These are phyloP conservation scores for Alexandromys fortis DNA, from an alignment of 2,113 vertebrate genomes.

Conservation along the genomic window DNA sequence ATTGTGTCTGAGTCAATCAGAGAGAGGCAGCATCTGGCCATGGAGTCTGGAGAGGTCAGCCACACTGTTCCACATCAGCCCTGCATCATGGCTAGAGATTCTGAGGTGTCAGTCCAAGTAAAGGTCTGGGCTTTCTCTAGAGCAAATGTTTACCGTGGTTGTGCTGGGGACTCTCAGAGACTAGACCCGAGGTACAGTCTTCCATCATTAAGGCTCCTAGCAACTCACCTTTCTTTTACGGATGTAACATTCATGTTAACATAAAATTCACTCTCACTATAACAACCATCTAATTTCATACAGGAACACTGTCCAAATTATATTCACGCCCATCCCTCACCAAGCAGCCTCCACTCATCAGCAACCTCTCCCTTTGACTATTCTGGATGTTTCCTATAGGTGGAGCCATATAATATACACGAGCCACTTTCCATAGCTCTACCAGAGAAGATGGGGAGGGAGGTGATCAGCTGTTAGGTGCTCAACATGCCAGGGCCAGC, in stretches of 20 bases:
- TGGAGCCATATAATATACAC: background rate
- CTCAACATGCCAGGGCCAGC: background rate
- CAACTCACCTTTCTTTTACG: background rate
- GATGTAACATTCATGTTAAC: background rate
- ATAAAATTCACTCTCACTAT: background rate
- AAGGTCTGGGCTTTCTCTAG: background rate
- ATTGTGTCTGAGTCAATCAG: constrained; percentile 23
- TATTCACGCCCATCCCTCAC: background rate
- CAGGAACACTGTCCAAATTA: background rate
- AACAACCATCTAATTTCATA: background rate
- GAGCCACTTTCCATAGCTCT: background rate
- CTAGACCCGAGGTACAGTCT: background rate
- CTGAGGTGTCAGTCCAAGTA: background rate
- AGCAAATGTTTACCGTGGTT: background rate
- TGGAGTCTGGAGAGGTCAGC: background rate
- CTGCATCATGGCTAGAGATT: too few relatives aligned
- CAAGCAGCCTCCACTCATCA: too few relatives aligned
- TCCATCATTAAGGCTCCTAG: background rate
- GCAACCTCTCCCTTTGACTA: background rate
- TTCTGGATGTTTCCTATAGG: background rate
- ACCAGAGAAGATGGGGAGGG: background rate
- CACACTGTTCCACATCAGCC: too few relatives aligned
- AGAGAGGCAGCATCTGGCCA: background rate
- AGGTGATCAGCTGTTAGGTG: background rate
- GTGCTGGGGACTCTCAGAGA: background rate